Base-by-base conservation (phyloP, 37 sponge, comb jelly and placozoan genomes). In the Axinella damicornis region DNA sequence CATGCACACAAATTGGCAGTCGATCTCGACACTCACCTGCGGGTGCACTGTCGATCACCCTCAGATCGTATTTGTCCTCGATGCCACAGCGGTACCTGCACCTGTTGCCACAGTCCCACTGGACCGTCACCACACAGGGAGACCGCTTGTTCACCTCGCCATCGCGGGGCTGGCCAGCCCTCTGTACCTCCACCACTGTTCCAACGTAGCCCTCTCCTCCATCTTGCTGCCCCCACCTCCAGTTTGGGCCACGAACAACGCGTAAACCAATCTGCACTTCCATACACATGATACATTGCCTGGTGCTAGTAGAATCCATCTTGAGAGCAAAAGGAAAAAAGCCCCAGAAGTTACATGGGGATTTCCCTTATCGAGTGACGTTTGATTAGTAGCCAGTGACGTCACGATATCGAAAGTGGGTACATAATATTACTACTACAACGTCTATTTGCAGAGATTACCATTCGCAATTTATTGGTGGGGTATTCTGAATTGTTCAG, bases 91-190 rank as follows among this genome's bases (percentile, higher is more conserved):
- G 69, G 76, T 91, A 91, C 62, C 81, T 81, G 20, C 87, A 88
- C 60, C 81, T 57, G 72, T 62, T 77, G 56, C 91, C 95, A 37
- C 71, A 62, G 84, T 94, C 95, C 95, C 95, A 94, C 61, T 80
- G 90, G 6, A 94, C 88, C 5, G 90, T 74, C 56, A 90, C 95
- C 53, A 89, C 81, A 6, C 69, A 37, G 15, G 53, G 46, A 6
- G 27, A 5, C 21, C 2, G 1, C 46, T 4, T 46, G 46, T 9
- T 46, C 9, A 12, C 46, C 19, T 24, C 24, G 30, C 28, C 67
- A 66, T 17, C 67, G 24, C 28, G 30, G 17, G 64, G 64, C 27
- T 24, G 46, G 4, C 69, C 22, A 46, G 52, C 6, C 31, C 33
- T 2, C 5, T 25, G 25, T 6, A 88, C 74, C 69, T 88, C 88